A percentile compares a stretch with the other conserved stretches of the same genome.
Evolutionary conservation across 2,113 vertebrate species (phyloP).

Genomic region (Chloroceryle aenea): DNA sequence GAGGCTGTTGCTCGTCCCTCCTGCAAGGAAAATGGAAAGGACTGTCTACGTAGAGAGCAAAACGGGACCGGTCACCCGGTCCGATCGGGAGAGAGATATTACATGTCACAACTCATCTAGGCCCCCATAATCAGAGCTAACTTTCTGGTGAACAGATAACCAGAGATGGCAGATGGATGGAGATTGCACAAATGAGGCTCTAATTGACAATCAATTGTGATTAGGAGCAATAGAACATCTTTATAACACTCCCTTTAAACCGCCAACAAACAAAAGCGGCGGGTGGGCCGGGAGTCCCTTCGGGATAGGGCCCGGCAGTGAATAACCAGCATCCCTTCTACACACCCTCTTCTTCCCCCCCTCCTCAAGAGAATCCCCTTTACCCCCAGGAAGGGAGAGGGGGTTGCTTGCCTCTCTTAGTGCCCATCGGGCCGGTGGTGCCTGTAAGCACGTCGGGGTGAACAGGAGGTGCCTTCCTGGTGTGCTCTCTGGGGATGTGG

Average conservation of each 20-base stretch:
- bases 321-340: not conserved
- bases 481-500: not conserved
- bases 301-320: not conserved
- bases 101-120: slow-evolving; percentile 79
- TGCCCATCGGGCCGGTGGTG: not conserved
- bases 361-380: not conserved
- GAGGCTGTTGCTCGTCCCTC: not conserved
- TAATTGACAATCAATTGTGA: slow-evolving; percentile 85
- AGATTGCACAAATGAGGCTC: slow-evolving; percentile 79
- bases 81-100: slow-evolving; percentile 56
- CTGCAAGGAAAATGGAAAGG: not conserved
- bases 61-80: slow-evolving; percentile 24
- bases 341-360: not conserved
- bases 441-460: not conserved
- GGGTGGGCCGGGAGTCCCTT: not conserved
- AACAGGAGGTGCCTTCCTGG: not conserved
- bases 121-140: slow-evolving; percentile 55
- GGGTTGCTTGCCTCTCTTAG: rapidly evolving
- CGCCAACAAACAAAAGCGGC: slow-evolving; percentile 16
- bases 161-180: slow-evolving; percentile 78
- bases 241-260: slow-evolving; percentile 51
- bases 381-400: not conserved
- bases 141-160: slow-evolving; percentile 72
- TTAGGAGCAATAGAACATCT: slow-evolving; percentile 77
- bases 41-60: not conserved